A percentile compares a stretch with the other conserved stretches of the same genome.
Conservation (phyloP, 2,888 invertebrate species). For the Erebia palarica region DNA sequence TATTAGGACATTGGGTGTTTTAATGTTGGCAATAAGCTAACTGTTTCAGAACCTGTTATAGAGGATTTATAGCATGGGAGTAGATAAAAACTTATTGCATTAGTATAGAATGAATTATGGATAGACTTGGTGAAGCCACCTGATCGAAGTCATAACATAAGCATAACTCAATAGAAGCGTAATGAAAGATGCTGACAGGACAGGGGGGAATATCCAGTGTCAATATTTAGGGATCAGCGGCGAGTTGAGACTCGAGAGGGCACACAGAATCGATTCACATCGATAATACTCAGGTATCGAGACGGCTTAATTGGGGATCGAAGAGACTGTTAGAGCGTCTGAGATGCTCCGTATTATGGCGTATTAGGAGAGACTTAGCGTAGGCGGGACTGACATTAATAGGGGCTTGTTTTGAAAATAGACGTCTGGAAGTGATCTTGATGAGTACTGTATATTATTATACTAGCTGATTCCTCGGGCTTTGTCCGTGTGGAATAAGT, state of each 20-base stretch:
- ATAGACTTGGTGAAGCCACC: background rate
- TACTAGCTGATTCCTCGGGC: too few species aligned
- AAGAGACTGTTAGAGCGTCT: conserved; percentile 19
- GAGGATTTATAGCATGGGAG: too few species aligned
- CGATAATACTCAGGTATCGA: conserved; percentile 25
- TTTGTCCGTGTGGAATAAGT: background rate
- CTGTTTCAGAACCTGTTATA: too few species aligned
- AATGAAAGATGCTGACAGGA: conserved; percentile 12
- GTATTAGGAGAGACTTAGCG: conserved; percentile 19
- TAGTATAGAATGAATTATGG: too few species aligned
- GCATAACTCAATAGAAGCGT: conserved; percentile 19
- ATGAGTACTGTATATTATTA: background rate
- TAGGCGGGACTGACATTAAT: conserved; percentile 6
- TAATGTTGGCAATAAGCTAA: too few species aligned
- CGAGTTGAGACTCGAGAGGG: conserved; percentile 53
- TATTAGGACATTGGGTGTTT: too few species aligned
- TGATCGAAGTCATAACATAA: conserved; percentile 31
- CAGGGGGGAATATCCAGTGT: conserved; percentile 45
- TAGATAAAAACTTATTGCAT: too few species aligned
- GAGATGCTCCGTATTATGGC: conserved; percentile 23
- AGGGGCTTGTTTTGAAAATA: conserved; percentile 15
- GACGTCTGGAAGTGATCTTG: background rate
- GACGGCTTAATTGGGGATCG: conserved; percentile 53
- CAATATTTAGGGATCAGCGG: conserved; percentile 64
- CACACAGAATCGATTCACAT: conserved; percentile 45